These are phyloP conservation scores for Coilia nasus DNA, from an alignment of 2,797 vertebrate species.

Conservation along the genomic window DNA sequence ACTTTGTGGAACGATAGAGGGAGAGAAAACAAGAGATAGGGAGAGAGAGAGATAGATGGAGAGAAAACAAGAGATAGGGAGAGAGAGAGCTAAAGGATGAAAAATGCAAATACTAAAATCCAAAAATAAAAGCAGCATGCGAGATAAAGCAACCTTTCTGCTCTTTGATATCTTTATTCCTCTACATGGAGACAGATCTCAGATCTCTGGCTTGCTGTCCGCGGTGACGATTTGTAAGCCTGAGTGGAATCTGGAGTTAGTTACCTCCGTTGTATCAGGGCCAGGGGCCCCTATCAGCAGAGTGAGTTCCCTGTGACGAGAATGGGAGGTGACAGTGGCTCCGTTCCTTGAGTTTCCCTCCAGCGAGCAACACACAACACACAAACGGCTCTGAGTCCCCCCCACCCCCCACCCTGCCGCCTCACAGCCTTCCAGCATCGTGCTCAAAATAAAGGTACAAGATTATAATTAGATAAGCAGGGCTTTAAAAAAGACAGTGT, in stretches of 20 bases:
- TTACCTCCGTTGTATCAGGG: constrained; percentile 2
- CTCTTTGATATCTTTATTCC: not conserved
- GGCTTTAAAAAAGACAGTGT: not conserved
- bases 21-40: not conserved
- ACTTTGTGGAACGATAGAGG: constrained; percentile 8
- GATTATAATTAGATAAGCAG: constrained; percentile 21
- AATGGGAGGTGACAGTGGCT: constrained; percentile 23
- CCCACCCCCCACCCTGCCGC: too few species aligned
- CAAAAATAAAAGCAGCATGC: not conserved
- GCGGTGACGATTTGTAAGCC: not conserved
- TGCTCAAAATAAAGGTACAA: not conserved
- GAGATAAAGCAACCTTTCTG: not conserved
- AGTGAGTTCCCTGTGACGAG: not conserved
- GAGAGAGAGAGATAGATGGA: constrained; percentile 22
- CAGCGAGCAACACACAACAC: not conserved
- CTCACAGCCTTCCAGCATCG: not conserved
- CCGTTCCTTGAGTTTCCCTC: constrained; percentile 1
- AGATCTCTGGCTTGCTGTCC: not conserved
- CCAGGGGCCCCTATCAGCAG: not conserved
- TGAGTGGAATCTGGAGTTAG: constrained; percentile 14
- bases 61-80: not conserved
- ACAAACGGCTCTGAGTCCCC: not conserved
- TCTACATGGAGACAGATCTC: not conserved
- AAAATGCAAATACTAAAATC: not conserved
- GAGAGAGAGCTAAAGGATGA: not conserved